phyloP scores from a whole-genome alignment of 1,140 invertebrate species.

The Drosophila trapezifrons region DNA sequence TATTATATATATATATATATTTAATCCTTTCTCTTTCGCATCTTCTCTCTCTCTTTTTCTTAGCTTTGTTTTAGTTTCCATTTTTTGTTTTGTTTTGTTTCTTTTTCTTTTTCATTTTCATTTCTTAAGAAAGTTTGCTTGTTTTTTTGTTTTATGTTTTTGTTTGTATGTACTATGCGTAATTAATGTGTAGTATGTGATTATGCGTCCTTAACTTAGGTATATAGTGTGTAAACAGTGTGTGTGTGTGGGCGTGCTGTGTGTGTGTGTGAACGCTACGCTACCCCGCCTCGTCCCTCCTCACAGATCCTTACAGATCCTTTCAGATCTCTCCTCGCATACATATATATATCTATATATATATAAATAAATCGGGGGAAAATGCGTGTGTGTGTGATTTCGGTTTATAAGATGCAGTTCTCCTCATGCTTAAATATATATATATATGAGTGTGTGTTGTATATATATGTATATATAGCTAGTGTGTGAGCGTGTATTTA shows the following conservation, averaged over 20 bases:
- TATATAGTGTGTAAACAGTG: conserved; percentile 39
- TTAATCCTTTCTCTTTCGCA: conserved; percentile 31
- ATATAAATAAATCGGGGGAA: conserved; percentile 11
- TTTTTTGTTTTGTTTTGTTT: conserved; percentile 13
- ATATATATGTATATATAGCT: conserved; percentile 15
- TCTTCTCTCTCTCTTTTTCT: conserved; percentile 12
- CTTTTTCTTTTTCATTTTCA: conserved; percentile 14
- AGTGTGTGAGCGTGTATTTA: conserved; percentile 18
- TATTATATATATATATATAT: conserved; percentile 40
- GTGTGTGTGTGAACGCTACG: conserved; percentile 25
- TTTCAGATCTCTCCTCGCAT: conserved; percentile 9
- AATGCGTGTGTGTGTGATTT: conserved; percentile 13
- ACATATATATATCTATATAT: conserved; percentile 6
- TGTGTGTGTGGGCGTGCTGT: conserved; percentile 23
- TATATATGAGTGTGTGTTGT: background rate
- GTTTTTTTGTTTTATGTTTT: background rate
- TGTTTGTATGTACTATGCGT: conserved; percentile 61
- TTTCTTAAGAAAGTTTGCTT: conserved; percentile 20
- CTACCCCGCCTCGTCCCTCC: conserved; percentile 22
- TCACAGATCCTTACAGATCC: conserved; percentile 11
- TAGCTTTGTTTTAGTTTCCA: conserved; percentile 10
- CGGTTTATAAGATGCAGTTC: conserved; percentile 24
- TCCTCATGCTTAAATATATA: background rate
- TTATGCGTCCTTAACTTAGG: conserved; percentile 58
- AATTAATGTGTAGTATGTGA: conserved; percentile 72